A percentile compares a stretch with the other conserved stretches of the same genome.
Conservation (phyloP, 2,797 vertebrate species). For the Lycodopsis pacificus region DNA sequence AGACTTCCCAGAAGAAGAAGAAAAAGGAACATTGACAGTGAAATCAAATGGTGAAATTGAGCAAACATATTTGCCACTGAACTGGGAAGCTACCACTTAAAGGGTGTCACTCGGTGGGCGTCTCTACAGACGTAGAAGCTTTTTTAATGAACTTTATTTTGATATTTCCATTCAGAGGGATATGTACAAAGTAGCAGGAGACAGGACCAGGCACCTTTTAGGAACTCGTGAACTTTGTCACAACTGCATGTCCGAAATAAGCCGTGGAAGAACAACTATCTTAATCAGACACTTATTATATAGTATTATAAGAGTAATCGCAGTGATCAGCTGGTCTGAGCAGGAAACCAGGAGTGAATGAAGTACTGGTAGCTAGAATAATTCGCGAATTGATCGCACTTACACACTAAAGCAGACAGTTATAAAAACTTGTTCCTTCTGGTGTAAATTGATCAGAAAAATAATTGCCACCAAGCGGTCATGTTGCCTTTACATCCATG, state of each 20-base stretch:
- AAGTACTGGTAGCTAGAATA: background rate
- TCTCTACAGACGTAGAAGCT: background rate
- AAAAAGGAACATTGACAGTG: background rate
- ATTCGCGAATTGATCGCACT: background rate
- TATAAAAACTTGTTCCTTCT: background rate
- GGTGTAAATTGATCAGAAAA: background rate
- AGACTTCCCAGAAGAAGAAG: constrained; percentile 25
- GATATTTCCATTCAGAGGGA: background rate
- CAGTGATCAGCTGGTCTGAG: too few species aligned
- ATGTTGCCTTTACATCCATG: too few species aligned
- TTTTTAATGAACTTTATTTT: background rate
- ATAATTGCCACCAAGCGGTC: background rate
- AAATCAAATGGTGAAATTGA: constrained; percentile 6
- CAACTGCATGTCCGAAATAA: background rate
- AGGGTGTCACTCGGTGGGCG: background rate
- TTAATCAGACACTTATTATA: background rate
- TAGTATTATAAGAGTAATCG: background rate
- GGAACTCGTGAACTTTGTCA: background rate
- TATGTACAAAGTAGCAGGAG: background rate
- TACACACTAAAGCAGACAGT: background rate
- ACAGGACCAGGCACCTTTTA: background rate
- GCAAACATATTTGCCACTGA: background rate
- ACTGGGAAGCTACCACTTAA: background rate
- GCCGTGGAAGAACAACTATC: too few species aligned
- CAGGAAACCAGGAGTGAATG: background rate